Base-by-base conservation (phyloP, 2,797 vertebrate genomes). In the Protosalanx chinensis region DNA sequence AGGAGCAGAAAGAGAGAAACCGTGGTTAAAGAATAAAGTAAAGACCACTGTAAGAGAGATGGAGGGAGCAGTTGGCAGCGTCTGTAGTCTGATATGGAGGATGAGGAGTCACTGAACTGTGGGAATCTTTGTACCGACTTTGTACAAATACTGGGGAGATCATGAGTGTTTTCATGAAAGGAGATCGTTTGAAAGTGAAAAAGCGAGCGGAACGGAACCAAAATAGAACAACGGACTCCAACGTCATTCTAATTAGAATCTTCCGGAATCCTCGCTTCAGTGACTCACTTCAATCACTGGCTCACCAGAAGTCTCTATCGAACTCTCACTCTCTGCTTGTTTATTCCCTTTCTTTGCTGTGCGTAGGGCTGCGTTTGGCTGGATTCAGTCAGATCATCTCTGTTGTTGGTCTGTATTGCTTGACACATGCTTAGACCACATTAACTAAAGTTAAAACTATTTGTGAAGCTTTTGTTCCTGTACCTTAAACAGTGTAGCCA, bases 271-370 rank as follows among this genome's bases (percentile, higher is more conserved):
- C 80, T 81, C 67, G 49, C 37, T 2, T 67, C 64, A 67, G 65
- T 76, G 82, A 84, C 56, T 84, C 73, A 81, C 71, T 79, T 33
- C 79, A 80, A 71, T 83, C 79, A 77, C 70, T 15, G 53, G 68
- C 74, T 72, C 72, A 71, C 59, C 64, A 64, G 49, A 71, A 20
- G 53, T 64, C 65, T 71, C 7, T 4, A 3, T 61, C 64, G 46
- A 29, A 20, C 58, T 10, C 37, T 59, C 30, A 63, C 27, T 53
- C 15, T 68, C 46, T 30, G 8, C 56, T 23, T 6, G 68, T 27
- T 53, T 62, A 30, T 49, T 67, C 20, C 18, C 49, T 56, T 16
- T 64, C 67, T 51, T 64, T 33, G 18, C 23, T 5, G 60, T 8
- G 32, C 27, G 13, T 62, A 62, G 29, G 60, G 32, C 60, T 37